phyloP scores from a whole-genome alignment of 2,888 invertebrate species.

The Diogma glabrata region DNA sequence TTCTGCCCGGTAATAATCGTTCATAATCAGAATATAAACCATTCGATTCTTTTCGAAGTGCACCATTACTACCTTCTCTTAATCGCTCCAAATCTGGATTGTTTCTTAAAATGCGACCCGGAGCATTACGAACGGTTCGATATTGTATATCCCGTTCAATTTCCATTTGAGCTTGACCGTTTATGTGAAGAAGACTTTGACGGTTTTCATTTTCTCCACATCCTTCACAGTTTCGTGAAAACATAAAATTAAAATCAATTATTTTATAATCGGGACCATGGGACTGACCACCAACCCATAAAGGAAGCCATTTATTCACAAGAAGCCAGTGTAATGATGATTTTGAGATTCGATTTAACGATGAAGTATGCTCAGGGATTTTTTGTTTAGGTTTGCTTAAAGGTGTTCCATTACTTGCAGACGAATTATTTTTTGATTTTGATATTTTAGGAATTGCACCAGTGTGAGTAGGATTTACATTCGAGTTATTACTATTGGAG shows the following conservation, averaged over 20 bases:
- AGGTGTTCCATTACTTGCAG: not conserved
- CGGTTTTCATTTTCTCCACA: slow-evolving; percentile 30
- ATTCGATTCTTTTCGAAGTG: slow-evolving; percentile 27
- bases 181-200: slow-evolving; percentile 34
- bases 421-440: slow-evolving; percentile 2
- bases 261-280: slow-evolving; percentile 42
- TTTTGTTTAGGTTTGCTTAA: slow-evolving; percentile 12
- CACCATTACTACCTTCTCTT: slow-evolving; percentile 24
- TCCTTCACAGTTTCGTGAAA: slow-evolving; percentile 35
- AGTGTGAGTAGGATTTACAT: slow-evolving; percentile 13
- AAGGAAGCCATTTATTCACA: slow-evolving; percentile 52
- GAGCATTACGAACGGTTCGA: slow-evolving; percentile 22
- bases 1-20: not conserved
- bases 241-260: slow-evolving; percentile 40
- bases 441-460: slow-evolving; percentile 18
- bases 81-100: slow-evolving; percentile 28
- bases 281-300: slow-evolving; percentile 40
- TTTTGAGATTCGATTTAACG: slow-evolving; percentile 43
- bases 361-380: slow-evolving; percentile 26
- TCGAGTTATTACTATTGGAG: not conserved
- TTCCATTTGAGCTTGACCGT: slow-evolving; percentile 29
- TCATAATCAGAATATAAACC: slow-evolving; percentile 22
- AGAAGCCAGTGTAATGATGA: slow-evolving; percentile 53
- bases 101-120: slow-evolving; percentile 28
- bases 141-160: slow-evolving; percentile 19